Conservation (phyloP, 2,797 vertebrate genomes). For the Calcarius lapponicus region DNA sequence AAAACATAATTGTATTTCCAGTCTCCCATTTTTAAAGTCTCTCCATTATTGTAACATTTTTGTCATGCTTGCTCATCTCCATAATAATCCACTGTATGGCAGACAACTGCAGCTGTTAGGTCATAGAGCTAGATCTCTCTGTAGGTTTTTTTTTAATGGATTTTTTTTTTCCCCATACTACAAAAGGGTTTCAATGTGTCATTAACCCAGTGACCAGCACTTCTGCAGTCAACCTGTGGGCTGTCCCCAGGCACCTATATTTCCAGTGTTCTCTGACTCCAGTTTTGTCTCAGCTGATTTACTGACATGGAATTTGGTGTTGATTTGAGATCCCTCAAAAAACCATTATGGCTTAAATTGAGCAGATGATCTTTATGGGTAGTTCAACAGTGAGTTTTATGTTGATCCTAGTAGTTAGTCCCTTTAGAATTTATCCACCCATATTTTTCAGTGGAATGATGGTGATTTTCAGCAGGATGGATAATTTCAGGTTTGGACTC, state of each 20-base stretch:
- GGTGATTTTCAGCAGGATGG: background rate
- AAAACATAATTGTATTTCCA: constrained; percentile 38
- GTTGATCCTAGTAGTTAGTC: background rate
- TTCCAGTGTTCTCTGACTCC: background rate
- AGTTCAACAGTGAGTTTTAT: background rate
- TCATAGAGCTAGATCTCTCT: constrained; percentile 45
- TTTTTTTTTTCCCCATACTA: background rate
- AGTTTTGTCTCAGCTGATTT: background rate
- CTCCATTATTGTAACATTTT: constrained; percentile 14
- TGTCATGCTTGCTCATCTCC: constrained; percentile 4
- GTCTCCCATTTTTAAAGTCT: background rate
- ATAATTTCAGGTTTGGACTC: background rate
- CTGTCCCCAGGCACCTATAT: background rate
- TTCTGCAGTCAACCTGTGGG: background rate
- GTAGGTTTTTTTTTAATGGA: constrained; percentile 42
- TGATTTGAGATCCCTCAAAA: background rate
- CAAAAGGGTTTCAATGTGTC: background rate
- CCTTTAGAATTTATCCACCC: background rate
- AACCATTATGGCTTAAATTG: background rate
- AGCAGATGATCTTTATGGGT: background rate
- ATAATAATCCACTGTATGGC: background rate
- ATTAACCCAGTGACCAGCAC: constrained; percentile 37
- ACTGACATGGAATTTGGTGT: background rate
- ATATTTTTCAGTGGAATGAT: background rate
- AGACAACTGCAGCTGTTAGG: constrained; percentile 24